Conservation (phyloP, 2,797 vertebrate species). For the Coluber constrictor region DNA sequence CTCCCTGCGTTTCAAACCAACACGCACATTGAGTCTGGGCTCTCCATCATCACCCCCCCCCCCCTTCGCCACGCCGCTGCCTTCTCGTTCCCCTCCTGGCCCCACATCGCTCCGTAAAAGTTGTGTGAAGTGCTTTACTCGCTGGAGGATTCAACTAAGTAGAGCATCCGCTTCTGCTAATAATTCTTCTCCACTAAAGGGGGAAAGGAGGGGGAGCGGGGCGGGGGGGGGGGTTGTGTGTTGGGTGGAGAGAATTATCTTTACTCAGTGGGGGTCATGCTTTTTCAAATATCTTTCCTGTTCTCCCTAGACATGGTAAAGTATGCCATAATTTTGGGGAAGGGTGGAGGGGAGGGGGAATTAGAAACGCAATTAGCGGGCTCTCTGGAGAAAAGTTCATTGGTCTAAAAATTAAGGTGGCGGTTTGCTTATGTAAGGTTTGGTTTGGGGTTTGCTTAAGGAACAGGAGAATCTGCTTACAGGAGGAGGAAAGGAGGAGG, state of each 20-base stretch:
- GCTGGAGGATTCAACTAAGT: constrained; percentile 67
- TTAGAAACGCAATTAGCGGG: background rate
- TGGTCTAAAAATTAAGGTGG: background rate
- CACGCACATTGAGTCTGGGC: constrained; percentile 67
- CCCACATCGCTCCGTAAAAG: constrained; percentile 62
- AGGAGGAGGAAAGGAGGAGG: too few species aligned
- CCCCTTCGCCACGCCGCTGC: too few species aligned
- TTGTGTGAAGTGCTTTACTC: constrained; percentile 68
- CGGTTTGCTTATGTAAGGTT: background rate
- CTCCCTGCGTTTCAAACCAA: constrained; percentile 82
- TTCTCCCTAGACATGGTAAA: background rate
- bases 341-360: too few species aligned
- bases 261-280: background rate
- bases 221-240: too few species aligned
- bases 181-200: background rate
- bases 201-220: too few species aligned
- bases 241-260: background rate
- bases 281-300: background rate
- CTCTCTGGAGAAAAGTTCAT: background rate
- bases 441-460: background rate
- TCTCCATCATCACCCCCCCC: constrained; percentile 56
- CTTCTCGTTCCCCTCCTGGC: background rate
- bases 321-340: background rate
- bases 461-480: background rate
- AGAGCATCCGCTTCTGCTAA: constrained; percentile 57